Evolutionary conservation across 2,113 vertebrate genomes (phyloP), one percentile per base, ranked within the genome.

Genomic region (Tachysurus fulvidraco): DNA sequence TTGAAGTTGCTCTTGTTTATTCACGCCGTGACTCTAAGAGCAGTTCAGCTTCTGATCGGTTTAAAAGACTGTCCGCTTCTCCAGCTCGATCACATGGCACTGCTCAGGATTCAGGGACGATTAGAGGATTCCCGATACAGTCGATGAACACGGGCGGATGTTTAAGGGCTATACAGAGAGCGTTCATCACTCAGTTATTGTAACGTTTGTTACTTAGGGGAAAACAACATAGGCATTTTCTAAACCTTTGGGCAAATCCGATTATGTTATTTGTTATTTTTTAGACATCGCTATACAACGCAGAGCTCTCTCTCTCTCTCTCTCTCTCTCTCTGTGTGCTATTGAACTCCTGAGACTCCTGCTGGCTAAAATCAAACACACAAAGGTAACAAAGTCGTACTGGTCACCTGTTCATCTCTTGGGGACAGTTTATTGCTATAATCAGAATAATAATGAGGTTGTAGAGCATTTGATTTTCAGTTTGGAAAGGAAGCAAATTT

Each of bases 61-160:
- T 88, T 88, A 83, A 84, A 85, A 91, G 78, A 83, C 89, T 80
- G 44, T 86, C 86, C 88, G 71, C 86, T 89, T 83, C 87, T 86
- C 83, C 89, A 89, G 60, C 77, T 86, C 69, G 83, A 85, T 91
- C 90, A 83, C 91, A 88, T 91, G 83, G 88, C 87, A 28, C 64
- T 81, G 60, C 60, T 41, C 30, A 25, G 85, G 90, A 88, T 83
- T 86, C 86, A 91, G 90, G 91, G 77, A 50, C 41, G 89, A 91
- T 59, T 30, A 91, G 79, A 54, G 73, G 89, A 92, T 85, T 30
- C 14, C 90, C 73, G 91, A 91, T 78, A 28, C 5, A 16, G 19
- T 88, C 88, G 88, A 89, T 85, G 16, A 73, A 2, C 67, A 21
- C 19, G 9, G 25, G 5, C 21, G 8, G 46, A 16, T 41, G 14